These are phyloP conservation scores for Otis tarda DNA, from an alignment of 2,113 vertebrate species.

Conservation along the genomic window DNA sequence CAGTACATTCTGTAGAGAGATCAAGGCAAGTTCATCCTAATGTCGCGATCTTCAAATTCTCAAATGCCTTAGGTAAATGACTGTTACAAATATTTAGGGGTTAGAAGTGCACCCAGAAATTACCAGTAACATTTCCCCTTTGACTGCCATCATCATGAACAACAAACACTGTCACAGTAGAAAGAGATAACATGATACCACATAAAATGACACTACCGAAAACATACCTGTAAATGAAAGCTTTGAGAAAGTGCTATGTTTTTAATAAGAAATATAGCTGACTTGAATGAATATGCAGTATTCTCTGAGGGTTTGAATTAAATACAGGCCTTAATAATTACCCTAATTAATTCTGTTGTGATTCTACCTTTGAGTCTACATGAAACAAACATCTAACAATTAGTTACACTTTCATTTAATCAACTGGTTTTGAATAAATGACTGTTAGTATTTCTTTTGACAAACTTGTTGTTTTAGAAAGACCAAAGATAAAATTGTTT, in stretches of 20 bases:
- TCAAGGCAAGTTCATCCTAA: slow-evolving; percentile 23
- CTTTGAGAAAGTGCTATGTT: background rate
- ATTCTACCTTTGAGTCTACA: slow-evolving; percentile 71
- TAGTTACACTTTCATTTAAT: slow-evolving; percentile 59
- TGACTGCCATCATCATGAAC: slow-evolving; percentile 44
- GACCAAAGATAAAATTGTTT: slow-evolving; percentile 50
- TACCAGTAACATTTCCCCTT: slow-evolving; percentile 48
- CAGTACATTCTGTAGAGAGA: background rate
- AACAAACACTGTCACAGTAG: slow-evolving; percentile 42
- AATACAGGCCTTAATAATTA: slow-evolving; percentile 71
- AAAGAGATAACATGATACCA: slow-evolving; percentile 6
- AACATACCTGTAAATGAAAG: slow-evolving; percentile 38
- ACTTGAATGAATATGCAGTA: slow-evolving; percentile 49
- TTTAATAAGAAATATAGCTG: slow-evolving; percentile 26
- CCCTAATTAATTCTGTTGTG: slow-evolving; percentile 71
- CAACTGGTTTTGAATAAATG: slow-evolving; percentile 48
- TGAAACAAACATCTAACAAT: slow-evolving; percentile 71
- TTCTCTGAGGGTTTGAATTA: slow-evolving; percentile 64
- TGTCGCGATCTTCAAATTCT: background rate
- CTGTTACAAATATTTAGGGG: slow-evolving; percentile 38
- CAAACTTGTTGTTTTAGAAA: slow-evolving; percentile 41
- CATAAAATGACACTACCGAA: background rate
- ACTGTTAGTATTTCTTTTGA: slow-evolving; percentile 40
- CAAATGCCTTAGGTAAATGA: background rate
- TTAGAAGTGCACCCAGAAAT: slow-evolving; percentile 39